Evolutionary conservation across 2,888 invertebrate species (phyloP).

Genomic region (Drosophila engyochracea): DNA sequence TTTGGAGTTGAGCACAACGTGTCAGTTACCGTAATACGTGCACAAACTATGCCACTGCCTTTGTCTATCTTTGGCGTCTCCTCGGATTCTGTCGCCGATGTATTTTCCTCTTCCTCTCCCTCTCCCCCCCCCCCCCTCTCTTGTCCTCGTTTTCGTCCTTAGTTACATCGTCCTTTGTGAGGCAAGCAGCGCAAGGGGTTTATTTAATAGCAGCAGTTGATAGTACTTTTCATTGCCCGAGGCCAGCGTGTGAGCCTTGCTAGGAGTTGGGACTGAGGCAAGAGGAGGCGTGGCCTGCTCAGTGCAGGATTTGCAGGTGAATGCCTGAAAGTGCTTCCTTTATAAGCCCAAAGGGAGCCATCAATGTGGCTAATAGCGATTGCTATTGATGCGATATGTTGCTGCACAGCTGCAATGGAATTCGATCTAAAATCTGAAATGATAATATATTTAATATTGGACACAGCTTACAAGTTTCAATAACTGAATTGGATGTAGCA

Average conservation of each 20-base stretch:
- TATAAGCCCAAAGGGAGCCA: slow-evolving; percentile 22
- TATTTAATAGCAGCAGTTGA: slow-evolving; percentile 47
- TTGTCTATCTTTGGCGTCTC: slow-evolving; percentile 52
- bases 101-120: background rate
- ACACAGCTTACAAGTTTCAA: background rate
- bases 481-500: background rate
- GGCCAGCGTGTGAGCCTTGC: slow-evolving; percentile 22
- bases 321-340: slow-evolving; percentile 32
- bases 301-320: slow-evolving; percentile 37
- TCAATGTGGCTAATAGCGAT: slow-evolving; percentile 18
- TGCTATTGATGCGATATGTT: slow-evolving; percentile 11
- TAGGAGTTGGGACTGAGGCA: background rate
- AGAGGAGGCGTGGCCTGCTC: slow-evolving; percentile 20
- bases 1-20: slow-evolving; percentile 32
- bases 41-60: slow-evolving; percentile 65
- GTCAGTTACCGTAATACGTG: slow-evolving; percentile 68
- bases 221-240: slow-evolving; percentile 48
- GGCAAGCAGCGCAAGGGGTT: slow-evolving; percentile 21
- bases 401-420: slow-evolving; percentile 21
- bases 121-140: background rate
- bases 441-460: background rate
- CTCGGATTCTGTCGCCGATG: slow-evolving; percentile 29
- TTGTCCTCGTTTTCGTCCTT: background rate
- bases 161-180: slow-evolving; percentile 10
- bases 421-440: slow-evolving; percentile 20